A percentile compares a stretch with the other conserved stretches of the same genome.
Evolutionary conservation across 2,113 vertebrate genomes (phyloP).

Genomic region (Hypomesus transpacificus): DNA sequence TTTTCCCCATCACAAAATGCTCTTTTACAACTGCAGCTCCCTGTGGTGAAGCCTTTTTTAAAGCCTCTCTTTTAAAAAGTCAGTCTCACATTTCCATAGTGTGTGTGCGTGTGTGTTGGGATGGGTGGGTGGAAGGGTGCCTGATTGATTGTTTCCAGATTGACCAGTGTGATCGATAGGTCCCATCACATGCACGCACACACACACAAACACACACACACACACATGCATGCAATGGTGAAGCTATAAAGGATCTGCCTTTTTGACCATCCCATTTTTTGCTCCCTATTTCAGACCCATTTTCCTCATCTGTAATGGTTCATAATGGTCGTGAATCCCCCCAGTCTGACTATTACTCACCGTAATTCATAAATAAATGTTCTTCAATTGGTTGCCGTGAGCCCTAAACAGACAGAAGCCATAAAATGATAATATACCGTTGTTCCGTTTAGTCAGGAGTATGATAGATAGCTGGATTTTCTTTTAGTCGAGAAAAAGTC

Average conservation of each 20-base stretch:
- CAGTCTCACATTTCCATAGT: neutral
- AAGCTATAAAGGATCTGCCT: neutral
- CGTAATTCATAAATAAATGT: conserved; percentile 25
- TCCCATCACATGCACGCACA: conserved; percentile 30
- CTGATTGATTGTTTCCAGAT: conserved; percentile 62
- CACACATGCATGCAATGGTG: neutral
- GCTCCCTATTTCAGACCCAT: neutral
- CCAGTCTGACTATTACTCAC: conserved; percentile 13
- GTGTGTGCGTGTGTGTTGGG: conserved; percentile 1
- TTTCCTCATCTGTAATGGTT: neutral
- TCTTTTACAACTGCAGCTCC: neutral
- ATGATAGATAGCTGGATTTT: conserved; percentile 33
- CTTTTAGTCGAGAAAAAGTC: conserved; percentile 17
- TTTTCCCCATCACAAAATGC: neutral
- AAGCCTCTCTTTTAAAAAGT: neutral
- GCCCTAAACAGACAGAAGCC: conserved; percentile 5
- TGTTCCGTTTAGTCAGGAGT: conserved; percentile 18
- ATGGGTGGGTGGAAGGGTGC: conserved; percentile 41
- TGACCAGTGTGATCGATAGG: conserved; percentile 53
- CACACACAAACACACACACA: neutral
- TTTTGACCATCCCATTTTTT: conserved; percentile 3
- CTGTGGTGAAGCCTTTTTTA: neutral
- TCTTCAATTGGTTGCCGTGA: conserved; percentile 29
- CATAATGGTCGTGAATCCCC: conserved; percentile 15
- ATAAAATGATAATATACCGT: conserved; percentile 22